Base-by-base conservation (phyloP, 2,113 vertebrate genomes). In the Ceyx margarethae region DNA sequence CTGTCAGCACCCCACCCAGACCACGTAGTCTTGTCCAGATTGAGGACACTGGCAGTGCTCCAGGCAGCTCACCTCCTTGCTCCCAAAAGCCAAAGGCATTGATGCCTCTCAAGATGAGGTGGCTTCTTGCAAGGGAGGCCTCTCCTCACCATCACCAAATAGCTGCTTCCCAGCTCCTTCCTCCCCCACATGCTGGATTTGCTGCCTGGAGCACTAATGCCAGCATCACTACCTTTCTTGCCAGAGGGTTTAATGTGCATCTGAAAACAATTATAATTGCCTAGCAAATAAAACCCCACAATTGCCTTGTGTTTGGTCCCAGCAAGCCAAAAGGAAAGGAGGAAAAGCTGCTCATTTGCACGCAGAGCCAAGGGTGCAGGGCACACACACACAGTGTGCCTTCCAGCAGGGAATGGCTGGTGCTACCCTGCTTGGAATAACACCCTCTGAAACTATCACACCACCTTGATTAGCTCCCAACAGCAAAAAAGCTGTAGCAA, bases 241-340 rank as follows among this genome's bases (percentile, higher is more conserved):
- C 93, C 92, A 96, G 90, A 88, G 51, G 62, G 50, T 22, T 82
- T 79, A 65, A 89, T 8, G n/a, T 57, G 37, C 81, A 87, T 69
- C 94, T 96, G 90, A 82, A 91, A 95, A 29, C 54, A 89, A 94
- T 93, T 89, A 81, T 29, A 90, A 87, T 22, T 40, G 53, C 82
- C 72, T 48, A 88, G 48, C 60, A 90, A 91, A 89, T 82, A 75
- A 75, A 33, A 3, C 48, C 60, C 13, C 29, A 54, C 5, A 7
- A 58, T 10, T 71, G 43, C 54, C 25, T 62, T 33, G 23, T 29
- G 33, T 21, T 81, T 64, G 48, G 48, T 37, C 62, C 40, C 64
- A 62, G 43, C 40, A 90, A 66, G 54, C 65, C 81, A 85, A 89
- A 54, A 68, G 48, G 69, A 85, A 72, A 74, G 18, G 60, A 73